Conservation (phyloP, 2,113 vertebrate genomes). For the Cinclus mexicanus region DNA sequence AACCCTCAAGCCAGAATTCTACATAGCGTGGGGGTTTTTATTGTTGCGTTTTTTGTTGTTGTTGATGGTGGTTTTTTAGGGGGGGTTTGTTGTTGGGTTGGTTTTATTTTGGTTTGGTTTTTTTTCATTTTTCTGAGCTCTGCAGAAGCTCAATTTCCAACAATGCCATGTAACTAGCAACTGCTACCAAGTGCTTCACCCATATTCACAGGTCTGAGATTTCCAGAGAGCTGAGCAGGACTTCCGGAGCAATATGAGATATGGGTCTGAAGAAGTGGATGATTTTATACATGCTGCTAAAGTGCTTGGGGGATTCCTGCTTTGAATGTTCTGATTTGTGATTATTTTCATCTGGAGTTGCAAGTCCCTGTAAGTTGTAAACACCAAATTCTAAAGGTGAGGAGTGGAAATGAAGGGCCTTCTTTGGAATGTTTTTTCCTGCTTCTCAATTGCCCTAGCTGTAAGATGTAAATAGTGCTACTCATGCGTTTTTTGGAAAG, state of each 20-base stretch:
- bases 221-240: not conserved
- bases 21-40: not conserved
- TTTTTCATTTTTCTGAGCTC: not conserved
- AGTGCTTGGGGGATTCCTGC: not conserved
- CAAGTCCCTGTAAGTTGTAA: not conserved
- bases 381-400: not conserved
- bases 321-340: not conserved
- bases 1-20: not conserved
- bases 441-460: not conserved
- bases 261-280: not conserved
- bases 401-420: slow-evolving; percentile 13
- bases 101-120: too few species aligned
- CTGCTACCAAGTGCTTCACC: not conserved
- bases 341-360: not conserved
- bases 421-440: slow-evolving; percentile 42
- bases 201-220: not conserved
- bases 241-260: not conserved
- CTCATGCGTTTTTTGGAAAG: not conserved
- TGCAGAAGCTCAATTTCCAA: not conserved
- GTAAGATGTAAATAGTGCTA: slow-evolving; percentile 27
- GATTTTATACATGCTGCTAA: not conserved
- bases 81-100: too few species aligned
- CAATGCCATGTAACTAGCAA: not conserved
- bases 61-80: not conserved
- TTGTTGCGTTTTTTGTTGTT: not conserved